These are phyloP conservation scores for Myrmecobius fasciatus DNA, from an alignment of 2,113 vertebrate genomes.

Conservation along the genomic window DNA sequence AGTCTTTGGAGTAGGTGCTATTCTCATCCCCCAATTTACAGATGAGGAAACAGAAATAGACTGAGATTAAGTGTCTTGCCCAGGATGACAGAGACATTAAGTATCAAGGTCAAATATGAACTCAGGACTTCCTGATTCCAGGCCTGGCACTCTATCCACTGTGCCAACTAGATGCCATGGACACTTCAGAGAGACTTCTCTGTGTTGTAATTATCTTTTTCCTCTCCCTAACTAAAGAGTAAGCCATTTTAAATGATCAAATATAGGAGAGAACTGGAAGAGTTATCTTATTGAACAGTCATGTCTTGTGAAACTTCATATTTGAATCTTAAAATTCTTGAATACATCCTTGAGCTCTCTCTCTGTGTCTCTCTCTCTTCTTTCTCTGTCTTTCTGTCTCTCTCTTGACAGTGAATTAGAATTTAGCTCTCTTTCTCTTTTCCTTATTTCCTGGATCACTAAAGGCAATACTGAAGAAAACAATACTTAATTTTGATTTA, in stretches of 20 bases:
- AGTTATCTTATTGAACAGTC: neutral
- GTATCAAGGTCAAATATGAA: neutral
- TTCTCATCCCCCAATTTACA: neutral
- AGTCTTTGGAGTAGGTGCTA: neutral
- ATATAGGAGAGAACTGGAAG: neutral
- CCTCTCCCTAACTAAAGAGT: neutral
- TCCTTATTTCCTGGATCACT: neutral
- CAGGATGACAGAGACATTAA: neutral
- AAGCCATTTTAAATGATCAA: neutral
- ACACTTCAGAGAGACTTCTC: neutral
- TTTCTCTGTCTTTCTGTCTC: neutral
- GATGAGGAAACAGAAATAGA: neutral
- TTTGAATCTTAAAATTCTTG: neutral
- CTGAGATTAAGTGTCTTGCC: neutral
- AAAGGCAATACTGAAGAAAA: neutral
- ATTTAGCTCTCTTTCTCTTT: neutral
- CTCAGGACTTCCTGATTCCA: neutral
- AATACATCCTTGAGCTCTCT: neutral
- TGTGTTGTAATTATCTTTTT: neutral
- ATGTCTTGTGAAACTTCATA: neutral
- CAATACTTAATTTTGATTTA: neutral
- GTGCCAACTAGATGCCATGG: neutral
- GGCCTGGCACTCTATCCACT: neutral
- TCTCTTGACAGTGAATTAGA: neutral
- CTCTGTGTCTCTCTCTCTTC: too few species aligned